Percentiles rank a stretch among this genome's conserved stretches.
phyloP scores from a whole-genome alignment of 2,797 vertebrate species.

The Microctenopoma lineatum region DNA sequence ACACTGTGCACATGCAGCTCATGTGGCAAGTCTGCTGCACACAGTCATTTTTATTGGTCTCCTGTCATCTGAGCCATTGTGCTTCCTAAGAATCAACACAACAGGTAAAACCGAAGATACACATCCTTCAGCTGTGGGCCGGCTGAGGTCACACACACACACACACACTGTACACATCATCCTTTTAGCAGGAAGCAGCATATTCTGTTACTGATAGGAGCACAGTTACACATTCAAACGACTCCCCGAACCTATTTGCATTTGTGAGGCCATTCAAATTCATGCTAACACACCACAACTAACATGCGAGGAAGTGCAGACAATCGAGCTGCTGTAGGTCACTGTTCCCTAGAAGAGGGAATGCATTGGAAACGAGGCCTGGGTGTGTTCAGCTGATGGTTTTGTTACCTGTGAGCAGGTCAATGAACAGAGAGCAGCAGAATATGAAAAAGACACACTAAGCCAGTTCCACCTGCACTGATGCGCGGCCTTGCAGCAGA shows the following conservation, averaged over 20 bases:
- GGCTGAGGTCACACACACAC: slow-evolving; percentile 30
- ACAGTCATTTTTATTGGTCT: slow-evolving; percentile 7
- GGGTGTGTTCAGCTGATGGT: slow-evolving; percentile 56
- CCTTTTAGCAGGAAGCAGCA: slow-evolving; percentile 44
- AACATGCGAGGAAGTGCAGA: slow-evolving; percentile 41
- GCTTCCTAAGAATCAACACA: slow-evolving; percentile 3
- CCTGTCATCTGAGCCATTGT: slow-evolving; percentile 32
- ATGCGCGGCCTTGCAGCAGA: slow-evolving; percentile 18
- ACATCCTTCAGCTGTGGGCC: slow-evolving; percentile 18
- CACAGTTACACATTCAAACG: slow-evolving; percentile 55
- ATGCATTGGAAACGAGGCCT: slow-evolving; percentile 54
- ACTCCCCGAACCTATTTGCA: slow-evolving; percentile 60
- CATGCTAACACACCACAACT: slow-evolving; percentile 29
- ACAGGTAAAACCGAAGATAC: slow-evolving; percentile 22
- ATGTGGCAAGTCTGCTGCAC: slow-evolving; percentile 17
- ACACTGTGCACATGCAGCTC: slow-evolving; percentile 30
- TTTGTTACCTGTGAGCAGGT: slow-evolving; percentile 34
- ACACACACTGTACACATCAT: slow-evolving; percentile 39
- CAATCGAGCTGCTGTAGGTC: slow-evolving; percentile 74
- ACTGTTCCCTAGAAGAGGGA: slow-evolving; percentile 66
- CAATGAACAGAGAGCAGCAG: neutral
- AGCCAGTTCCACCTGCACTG: slow-evolving; percentile 29
- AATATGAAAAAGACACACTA: slow-evolving; percentile 1
- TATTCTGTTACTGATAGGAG: slow-evolving; percentile 52
- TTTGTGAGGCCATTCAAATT: slow-evolving; percentile 64